Conservation (phyloP, 2,888 invertebrate genomes). For the Idaea aversata region DNA sequence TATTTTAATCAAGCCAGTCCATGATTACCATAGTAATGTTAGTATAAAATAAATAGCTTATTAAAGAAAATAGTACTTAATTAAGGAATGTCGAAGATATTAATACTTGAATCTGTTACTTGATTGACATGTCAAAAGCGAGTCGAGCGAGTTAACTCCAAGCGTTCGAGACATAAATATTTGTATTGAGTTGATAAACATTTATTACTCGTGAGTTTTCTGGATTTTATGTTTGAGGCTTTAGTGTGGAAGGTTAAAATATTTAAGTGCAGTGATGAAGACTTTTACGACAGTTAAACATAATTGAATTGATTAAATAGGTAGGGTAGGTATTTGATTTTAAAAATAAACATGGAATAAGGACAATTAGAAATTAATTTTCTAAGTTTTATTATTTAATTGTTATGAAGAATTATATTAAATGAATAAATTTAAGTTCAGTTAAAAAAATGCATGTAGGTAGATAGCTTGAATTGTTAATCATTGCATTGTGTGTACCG, state of each 20-base stretch:
- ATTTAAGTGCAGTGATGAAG: not conserved
- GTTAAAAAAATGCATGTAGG: too few species aligned
- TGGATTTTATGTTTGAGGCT: constrained; percentile 12
- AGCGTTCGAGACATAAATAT: not conserved
- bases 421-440: too few species aligned
- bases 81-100: constrained; percentile 8
- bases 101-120: not conserved
- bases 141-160: not conserved
- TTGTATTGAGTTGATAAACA: constrained; percentile 2
- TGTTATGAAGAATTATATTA: too few species aligned
- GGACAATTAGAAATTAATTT: too few species aligned
- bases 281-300: not conserved
- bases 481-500: too few species aligned
- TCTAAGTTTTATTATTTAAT: too few species aligned
- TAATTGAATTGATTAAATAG: not conserved
- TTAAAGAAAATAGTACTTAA: not conserved
- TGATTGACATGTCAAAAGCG: not conserved
- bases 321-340: too few species aligned
- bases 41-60: constrained; percentile 21
- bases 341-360: too few species aligned
- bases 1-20: constrained; percentile 30
- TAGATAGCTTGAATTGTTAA: too few species aligned
- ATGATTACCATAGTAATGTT: constrained; percentile 30
- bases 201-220: not conserved
- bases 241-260: constrained; percentile 16